These are phyloP conservation scores for Athalia circularis DNA, from an alignment of 2,888 invertebrate species.

Conservation along the genomic window DNA sequence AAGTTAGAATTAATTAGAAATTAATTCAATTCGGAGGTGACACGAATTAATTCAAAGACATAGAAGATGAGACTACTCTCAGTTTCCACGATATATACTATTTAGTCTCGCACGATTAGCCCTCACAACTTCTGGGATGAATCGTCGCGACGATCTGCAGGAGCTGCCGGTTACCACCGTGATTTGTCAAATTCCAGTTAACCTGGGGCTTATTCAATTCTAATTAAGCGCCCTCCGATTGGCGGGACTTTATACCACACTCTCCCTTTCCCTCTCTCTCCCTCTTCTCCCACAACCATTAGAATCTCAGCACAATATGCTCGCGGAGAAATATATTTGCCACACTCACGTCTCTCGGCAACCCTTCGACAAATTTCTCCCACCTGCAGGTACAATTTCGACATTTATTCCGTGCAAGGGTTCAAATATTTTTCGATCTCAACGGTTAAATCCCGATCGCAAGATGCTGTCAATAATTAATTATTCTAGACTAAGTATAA, in stretches of 20 bases:
- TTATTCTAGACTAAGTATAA: no score
- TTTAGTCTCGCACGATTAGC: conserved; percentile 42
- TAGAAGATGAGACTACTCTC: conserved; percentile 17
- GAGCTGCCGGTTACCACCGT: not conserved
- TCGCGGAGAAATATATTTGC: no score
- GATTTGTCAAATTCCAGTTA: conserved; percentile 44
- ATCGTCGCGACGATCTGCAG: not conserved
- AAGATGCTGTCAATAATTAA: no score
- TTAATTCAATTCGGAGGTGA: conserved; percentile 36
- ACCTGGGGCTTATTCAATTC: conserved; percentile 41
- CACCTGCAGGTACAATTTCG: no score
- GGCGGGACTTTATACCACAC: not conserved
- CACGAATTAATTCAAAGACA: conserved; percentile 36
- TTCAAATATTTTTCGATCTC: no score
- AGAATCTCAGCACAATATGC: no score
- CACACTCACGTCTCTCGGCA: no score
- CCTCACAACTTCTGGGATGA: conserved; percentile 31
- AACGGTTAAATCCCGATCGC: no score
- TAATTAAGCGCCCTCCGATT: conserved; percentile 38
- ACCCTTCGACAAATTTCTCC: no score
- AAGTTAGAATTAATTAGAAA: conserved; percentile 31
- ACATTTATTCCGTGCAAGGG: no score
- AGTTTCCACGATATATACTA: conserved; percentile 33
- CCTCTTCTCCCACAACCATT: no score
- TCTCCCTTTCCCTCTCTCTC: not conserved